These are phyloP conservation scores for Pseudanteris insignis DNA, from an alignment of 2,888 invertebrate genomes.

Conservation along the genomic window DNA sequence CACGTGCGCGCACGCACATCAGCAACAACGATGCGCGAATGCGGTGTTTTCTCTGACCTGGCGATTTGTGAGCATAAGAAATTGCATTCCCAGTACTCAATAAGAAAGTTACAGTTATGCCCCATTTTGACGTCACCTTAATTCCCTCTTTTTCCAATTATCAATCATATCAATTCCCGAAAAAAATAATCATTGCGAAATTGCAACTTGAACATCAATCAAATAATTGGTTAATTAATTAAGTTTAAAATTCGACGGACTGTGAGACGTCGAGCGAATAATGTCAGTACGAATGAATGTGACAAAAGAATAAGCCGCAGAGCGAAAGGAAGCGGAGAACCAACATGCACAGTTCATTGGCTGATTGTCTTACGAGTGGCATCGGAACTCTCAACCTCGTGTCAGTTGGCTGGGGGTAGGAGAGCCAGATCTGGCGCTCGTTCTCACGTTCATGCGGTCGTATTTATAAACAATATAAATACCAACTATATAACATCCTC, in stretches of 20 bases:
- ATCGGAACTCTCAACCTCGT: conserved; percentile 11
- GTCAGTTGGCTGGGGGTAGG: conserved; percentile 2
- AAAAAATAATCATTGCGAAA: no score
- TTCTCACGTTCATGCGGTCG: conserved; percentile 28
- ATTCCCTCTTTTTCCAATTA: no score
- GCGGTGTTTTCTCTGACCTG: conserved; percentile 42
- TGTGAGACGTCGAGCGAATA: no score
- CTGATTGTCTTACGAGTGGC: conserved; percentile 8
- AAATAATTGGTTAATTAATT: no score
- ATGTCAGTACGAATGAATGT: no score
- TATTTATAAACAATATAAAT: conserved; percentile 31
- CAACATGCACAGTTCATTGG: conserved; percentile 16
- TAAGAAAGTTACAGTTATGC: conserved; percentile 22
- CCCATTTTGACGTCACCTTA: conserved; percentile 4
- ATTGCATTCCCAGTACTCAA: conserved; percentile 22
- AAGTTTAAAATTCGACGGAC: no score
- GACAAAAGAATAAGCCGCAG: background rate
- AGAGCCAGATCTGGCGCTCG: conserved; percentile 8
- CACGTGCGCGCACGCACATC: conserved; percentile 27
- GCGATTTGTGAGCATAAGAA: conserved; percentile 13
- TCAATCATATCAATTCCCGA: no score
- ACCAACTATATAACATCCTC: conserved; percentile 24
- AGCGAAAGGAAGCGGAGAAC: conserved; percentile 1
- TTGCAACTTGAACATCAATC: no score
- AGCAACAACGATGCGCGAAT: conserved; percentile 30